Conservation (phyloP, 2,888 invertebrate genomes). For the Holacanthella duospinosa region DNA sequence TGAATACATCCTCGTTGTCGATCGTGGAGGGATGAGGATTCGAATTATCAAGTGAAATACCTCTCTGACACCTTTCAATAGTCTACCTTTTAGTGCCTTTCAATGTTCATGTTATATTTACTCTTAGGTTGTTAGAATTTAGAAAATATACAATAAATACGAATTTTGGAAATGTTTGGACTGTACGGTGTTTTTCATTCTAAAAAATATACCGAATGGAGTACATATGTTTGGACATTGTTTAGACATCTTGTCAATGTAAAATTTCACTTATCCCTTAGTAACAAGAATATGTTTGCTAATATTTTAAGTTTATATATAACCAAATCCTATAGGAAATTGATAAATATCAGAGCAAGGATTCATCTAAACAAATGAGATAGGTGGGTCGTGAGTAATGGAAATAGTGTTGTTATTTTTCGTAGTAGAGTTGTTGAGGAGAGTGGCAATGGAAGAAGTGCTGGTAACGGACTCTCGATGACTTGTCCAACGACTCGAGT, state of each 20-base stretch:
- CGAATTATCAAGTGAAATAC: no score
- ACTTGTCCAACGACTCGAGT: conserved; percentile 24
- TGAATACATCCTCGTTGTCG: no score
- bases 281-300: neutral
- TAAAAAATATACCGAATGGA: no score
- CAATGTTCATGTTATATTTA: neutral
- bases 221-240: no score
- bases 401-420: neutral
- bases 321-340: neutral
- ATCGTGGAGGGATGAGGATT: no score
- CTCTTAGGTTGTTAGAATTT: no score
- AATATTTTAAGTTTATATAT: neutral
- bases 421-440: conserved; percentile 8
- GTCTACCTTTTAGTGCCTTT: neutral
- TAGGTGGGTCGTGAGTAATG: neutral
- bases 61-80: neutral
- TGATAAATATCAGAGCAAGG: neutral
- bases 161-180: no score
- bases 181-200: no score
- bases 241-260: no score
- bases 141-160: no score
- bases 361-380: neutral
- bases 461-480: conserved; percentile 32
- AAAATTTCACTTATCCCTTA: no score
- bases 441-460: conserved; percentile 29